Conservation (phyloP, 1,140 invertebrate genomes). For the Aphelinus certus region DNA sequence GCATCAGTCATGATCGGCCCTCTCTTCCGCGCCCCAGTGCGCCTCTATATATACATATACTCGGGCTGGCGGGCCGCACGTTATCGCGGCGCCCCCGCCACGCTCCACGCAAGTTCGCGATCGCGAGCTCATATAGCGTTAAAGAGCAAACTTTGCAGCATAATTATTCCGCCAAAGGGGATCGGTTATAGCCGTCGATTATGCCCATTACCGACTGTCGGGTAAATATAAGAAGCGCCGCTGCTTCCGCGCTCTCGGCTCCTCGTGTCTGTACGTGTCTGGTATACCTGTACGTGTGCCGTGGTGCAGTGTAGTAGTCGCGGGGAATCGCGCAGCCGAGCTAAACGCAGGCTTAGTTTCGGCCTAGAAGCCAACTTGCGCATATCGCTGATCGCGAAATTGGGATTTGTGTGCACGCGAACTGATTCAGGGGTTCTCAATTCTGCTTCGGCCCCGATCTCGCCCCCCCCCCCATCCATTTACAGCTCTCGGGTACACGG, state of each 20-base stretch:
- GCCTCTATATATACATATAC: slow-evolving; percentile 21
- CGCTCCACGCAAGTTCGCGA: not conserved
- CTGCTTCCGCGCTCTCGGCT: no score
- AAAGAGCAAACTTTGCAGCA: slow-evolving; percentile 51
- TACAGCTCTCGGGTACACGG: not conserved
- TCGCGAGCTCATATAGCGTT: slow-evolving; percentile 17
- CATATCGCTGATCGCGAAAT: slow-evolving; percentile 61
- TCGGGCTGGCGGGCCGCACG: slow-evolving; percentile 35
- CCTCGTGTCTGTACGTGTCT: no score
- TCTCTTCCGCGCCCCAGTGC: not conserved
- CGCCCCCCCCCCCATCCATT: not conserved
- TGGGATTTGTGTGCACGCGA: slow-evolving; percentile 62
- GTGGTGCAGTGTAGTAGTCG: not conserved
- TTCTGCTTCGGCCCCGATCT: not conserved
- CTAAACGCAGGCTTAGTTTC: slow-evolving; percentile 54
- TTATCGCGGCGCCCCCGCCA: slow-evolving; percentile 23
- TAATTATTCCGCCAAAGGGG: slow-evolving; percentile 57
- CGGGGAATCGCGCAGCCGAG: slow-evolving; percentile 46
- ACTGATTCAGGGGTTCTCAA: slow-evolving; percentile 53
- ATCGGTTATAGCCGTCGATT: slow-evolving; percentile 60
- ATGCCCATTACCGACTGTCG: slow-evolving; percentile 60
- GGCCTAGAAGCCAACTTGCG: slow-evolving; percentile 59
- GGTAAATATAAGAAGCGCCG: slow-evolving; percentile 60
- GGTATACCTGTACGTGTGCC: no score
- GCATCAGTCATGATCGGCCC: slow-evolving; percentile 33